Base-by-base conservation (phyloP, 1,140 invertebrate genomes). In the Babylonia areolata region DNA sequence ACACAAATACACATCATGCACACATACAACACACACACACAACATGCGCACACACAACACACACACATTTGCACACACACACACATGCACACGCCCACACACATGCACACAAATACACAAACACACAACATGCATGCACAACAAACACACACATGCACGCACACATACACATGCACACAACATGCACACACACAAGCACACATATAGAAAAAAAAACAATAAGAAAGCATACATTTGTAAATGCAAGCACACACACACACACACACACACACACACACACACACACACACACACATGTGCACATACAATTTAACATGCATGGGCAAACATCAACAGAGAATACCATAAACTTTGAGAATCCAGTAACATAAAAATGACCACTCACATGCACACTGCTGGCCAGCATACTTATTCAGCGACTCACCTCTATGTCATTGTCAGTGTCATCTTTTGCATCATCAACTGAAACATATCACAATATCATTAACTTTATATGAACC, bases 31-130 rank as follows among this genome's bases (percentile, higher is more conserved):
- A 23, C 58, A 31, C 46, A 2, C 46, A 51, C 17, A 51, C 2
- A n/a, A 17, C 46, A 0, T 51, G 46, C 17, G 17, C n/a, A n/a
- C n/a, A n/a, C n/a, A n/a, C n/a, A n/a, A n/a, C 5, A n/a, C 58
- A n/a, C 58, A n/a, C 5, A n/a, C 0, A 69, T 23, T 23, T 92
- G 46, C 46, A 1, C 42, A 46, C 42, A 46, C 42, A 46, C 42
- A 46, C 15, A 15, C 46, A 17, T 17, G 17, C 23, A 28, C 6
- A 28, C 23, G 28, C 23, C 17, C 58, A 6, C 58, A 69, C 58
- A n/a, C 58, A 69, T 23, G 28, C 58, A 69, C 58, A 28, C 58
- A n/a, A 6, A 28, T 23, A n/a, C 58, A n/a, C 5, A n/a, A 12
- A n/a, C 58, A n/a, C 5, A n/a, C 0, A 69, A n/a, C n/a, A n/a